Evolutionary conservation across 2,797 vertebrate genomes (phyloP).

Genomic region (Numenius phaeopus): DNA sequence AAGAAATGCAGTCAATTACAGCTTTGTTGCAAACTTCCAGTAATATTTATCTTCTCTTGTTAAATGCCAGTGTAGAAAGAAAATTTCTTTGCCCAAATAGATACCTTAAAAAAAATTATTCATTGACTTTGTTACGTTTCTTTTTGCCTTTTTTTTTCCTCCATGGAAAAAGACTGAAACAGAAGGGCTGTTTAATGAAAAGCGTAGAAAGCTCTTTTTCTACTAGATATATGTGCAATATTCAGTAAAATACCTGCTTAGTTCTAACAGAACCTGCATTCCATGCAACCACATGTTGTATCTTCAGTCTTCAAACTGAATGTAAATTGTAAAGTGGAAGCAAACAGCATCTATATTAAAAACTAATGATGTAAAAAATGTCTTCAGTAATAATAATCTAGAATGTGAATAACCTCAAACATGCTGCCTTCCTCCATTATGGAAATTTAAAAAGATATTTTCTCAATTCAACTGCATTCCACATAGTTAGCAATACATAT

Average conservation of each 20-base stretch:
- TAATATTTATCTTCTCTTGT: not conserved
- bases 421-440: constrained; percentile 61
- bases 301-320: not conserved
- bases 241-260: not conserved
- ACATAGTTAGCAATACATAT: constrained; percentile 21
- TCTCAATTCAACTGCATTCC: constrained; percentile 26
- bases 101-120: not conserved
- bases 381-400: constrained; percentile 62
- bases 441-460: constrained; percentile 55
- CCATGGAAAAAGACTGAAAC: not conserved
- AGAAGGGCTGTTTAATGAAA: not conserved
- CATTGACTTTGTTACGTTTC: not conserved
- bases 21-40: not conserved
- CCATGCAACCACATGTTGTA: not conserved
- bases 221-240: not conserved
- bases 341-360: constrained; percentile 55
- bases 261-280: not conserved
- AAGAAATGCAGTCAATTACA: not conserved
- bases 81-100: not conserved
- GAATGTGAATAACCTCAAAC: constrained; percentile 56
- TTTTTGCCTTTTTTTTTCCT: not conserved
- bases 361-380: constrained; percentile 71
- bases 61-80: not conserved
- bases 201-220: not conserved
- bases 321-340: constrained; percentile 7